phyloP scores from a whole-genome alignment of 2,888 invertebrate species.

The Andricus quercusramuli region DNA sequence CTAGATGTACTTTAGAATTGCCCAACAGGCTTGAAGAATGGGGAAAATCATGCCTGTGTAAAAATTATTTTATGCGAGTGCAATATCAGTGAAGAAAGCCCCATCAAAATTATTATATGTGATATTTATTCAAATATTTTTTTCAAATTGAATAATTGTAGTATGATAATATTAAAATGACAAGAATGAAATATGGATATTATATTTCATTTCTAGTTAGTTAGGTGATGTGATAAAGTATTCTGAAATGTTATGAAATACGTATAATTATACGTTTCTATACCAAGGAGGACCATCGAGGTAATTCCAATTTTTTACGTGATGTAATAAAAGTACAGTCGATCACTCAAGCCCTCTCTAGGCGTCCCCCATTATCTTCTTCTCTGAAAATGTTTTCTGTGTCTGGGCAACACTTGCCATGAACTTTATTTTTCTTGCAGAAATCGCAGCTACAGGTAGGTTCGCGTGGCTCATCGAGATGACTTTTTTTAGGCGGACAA shows the following conservation, averaged over 20 bases:
- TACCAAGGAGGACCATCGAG: background rate
- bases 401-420: background rate
- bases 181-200: background rate
- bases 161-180: background rate
- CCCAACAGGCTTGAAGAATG: too few relatives aligned
- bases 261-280: background rate
- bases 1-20: too few relatives aligned
- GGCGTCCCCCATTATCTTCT: slow-evolving; percentile 1
- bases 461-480: slow-evolving; percentile 18
- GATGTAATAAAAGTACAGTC: background rate
- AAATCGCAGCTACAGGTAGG: slow-evolving; percentile 4
- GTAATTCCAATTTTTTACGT: background rate
- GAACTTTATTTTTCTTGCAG: slow-evolving; percentile 7
- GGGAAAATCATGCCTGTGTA: too few relatives aligned
- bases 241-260: background rate
- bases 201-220: background rate
- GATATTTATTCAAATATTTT: too few relatives aligned
- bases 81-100: too few relatives aligned
- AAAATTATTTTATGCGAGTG: too few relatives aligned
- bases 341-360: slow-evolving; percentile 23
- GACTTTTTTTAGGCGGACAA: background rate
- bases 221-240: background rate
- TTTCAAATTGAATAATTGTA: too few relatives aligned
- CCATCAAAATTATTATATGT: too few relatives aligned
- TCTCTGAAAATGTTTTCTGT: background rate